Evolutionary conservation across 2,888 invertebrate species (phyloP).

Genomic region (Caenorhabditis japonica): DNA sequence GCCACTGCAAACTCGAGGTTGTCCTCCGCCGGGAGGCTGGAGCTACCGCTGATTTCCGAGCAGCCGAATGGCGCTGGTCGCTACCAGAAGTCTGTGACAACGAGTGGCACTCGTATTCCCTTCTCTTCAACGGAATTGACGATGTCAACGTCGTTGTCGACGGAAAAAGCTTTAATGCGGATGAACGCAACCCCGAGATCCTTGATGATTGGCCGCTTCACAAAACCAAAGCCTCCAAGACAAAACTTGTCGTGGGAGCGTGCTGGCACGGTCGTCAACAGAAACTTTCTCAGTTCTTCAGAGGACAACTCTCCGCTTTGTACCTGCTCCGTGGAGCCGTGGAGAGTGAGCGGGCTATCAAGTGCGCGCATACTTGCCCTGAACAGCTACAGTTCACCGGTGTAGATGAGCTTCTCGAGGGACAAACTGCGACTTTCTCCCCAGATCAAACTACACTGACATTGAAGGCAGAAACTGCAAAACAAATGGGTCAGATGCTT

Average conservation of each 20-base stretch:
- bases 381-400: slow-evolving; percentile 83
- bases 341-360: slow-evolving; percentile 85
- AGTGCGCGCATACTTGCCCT: slow-evolving; percentile 86
- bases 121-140: slow-evolving; percentile 92
- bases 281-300: slow-evolving; percentile 90
- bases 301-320: slow-evolving; percentile 90
- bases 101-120: slow-evolving; percentile 97
- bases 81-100: slow-evolving; percentile 91
- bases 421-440: slow-evolving; percentile 81
- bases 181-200: slow-evolving; percentile 91
- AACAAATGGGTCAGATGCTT: slow-evolving; percentile 77
- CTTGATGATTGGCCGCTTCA: slow-evolving; percentile 99
- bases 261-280: slow-evolving; percentile 89
- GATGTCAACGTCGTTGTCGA: slow-evolving; percentile 72
- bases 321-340: slow-evolving; percentile 84
- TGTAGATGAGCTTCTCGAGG: slow-evolving; percentile 85
- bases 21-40: slow-evolving; percentile 87
- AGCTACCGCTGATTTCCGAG: slow-evolving; percentile 81
- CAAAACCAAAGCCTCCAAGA: slow-evolving; percentile 86
- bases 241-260: slow-evolving; percentile 93
- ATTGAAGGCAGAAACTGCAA: slow-evolving; percentile 77
- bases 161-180: slow-evolving; percentile 77
- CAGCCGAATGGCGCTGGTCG: slow-evolving; percentile 99
- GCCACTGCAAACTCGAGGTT: slow-evolving; percentile 95
- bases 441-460: slow-evolving; percentile 79